A percentile compares a stretch with the other conserved stretches of the same genome.
These are phyloP conservation scores for Tortrix viridana DNA, from an alignment of 2,888 invertebrate species.

Conservation along the genomic window DNA sequence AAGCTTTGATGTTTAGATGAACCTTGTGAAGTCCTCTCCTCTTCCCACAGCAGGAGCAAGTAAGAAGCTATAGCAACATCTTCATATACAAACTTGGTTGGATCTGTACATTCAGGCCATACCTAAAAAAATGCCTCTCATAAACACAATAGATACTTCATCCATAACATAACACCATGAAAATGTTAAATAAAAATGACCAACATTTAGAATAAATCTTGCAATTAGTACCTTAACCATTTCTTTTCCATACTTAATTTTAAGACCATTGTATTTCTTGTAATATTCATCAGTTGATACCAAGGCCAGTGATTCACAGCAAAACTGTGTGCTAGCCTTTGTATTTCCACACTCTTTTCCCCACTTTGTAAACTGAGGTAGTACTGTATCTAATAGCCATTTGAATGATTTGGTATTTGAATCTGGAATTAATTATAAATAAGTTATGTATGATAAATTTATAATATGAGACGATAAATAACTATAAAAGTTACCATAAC, in stretches of 20 bases:
- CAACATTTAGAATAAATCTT: neutral
- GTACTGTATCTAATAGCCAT: slow-evolving; percentile 84
- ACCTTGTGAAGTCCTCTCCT: slow-evolving; percentile 72
- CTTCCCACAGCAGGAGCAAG: slow-evolving; percentile 91
- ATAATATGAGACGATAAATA: neutral
- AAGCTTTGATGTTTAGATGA: slow-evolving; percentile 84
- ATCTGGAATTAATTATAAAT: slow-evolving; percentile 52
- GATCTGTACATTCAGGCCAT: slow-evolving; percentile 97
- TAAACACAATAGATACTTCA: neutral
- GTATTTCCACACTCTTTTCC: slow-evolving; percentile 66
- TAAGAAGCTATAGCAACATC: slow-evolving; percentile 97
- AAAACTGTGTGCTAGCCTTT: slow-evolving; percentile 47
- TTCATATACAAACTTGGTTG: slow-evolving; percentile 97
- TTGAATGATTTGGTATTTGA: slow-evolving; percentile 54
- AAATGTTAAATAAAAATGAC: slow-evolving; percentile 20
- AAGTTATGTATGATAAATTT: slow-evolving; percentile 16
- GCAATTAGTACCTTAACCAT: slow-evolving; percentile 86
- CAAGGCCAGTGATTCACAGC: slow-evolving; percentile 85
- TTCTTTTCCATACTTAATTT: slow-evolving; percentile 89
- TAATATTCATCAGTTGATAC: slow-evolving; percentile 89
- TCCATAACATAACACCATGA: neutral
- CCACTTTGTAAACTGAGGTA: slow-evolving; percentile 87
- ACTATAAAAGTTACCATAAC: slow-evolving; percentile 40
- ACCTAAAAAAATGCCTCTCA: slow-evolving; percentile 75
- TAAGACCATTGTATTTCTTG: slow-evolving; percentile 88